phyloP scores from a whole-genome alignment of 2,797 vertebrate genomes.

The Sebastes matsubarae region DNA sequence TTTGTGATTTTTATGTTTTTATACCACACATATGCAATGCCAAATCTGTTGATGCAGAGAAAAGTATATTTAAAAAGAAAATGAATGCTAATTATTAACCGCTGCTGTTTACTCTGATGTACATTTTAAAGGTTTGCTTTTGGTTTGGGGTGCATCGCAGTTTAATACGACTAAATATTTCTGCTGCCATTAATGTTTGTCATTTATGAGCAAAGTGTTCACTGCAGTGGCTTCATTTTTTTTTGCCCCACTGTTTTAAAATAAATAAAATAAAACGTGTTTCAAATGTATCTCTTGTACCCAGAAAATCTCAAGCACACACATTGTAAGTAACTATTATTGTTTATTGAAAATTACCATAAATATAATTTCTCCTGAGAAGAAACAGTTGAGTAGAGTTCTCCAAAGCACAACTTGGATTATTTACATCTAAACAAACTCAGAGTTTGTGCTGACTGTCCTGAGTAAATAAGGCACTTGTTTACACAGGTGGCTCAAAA shows the following conservation, averaged over 20 bases:
- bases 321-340: background rate
- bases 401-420: constrained; percentile 5
- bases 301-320: background rate
- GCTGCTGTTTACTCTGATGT: constrained; percentile 25
- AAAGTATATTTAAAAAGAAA: constrained; percentile 46
- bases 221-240: constrained; percentile 26
- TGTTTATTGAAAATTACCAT: constrained; percentile 40
- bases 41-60: constrained; percentile 40
- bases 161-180: constrained; percentile 35
- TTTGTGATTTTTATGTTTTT: constrained; percentile 75
- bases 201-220: constrained; percentile 9
- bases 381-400: background rate
- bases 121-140: constrained; percentile 46
- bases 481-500: background rate
- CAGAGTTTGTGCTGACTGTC: background rate
- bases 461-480: constrained; percentile 18
- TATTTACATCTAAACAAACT: constrained; percentile 47
- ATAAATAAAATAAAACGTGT: constrained; percentile 45
- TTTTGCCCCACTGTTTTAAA: constrained; percentile 21
- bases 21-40: constrained; percentile 69
- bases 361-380: constrained; percentile 35
- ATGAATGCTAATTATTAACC: constrained; percentile 37
- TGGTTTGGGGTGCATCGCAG: constrained; percentile 29
- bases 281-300: background rate
- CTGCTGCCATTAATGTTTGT: constrained; percentile 16